A percentile compares a stretch with the other conserved stretches of the same genome.
phyloP scores from a whole-genome alignment of 2,113 vertebrate genomes.

The Cervus canadensis region DNA sequence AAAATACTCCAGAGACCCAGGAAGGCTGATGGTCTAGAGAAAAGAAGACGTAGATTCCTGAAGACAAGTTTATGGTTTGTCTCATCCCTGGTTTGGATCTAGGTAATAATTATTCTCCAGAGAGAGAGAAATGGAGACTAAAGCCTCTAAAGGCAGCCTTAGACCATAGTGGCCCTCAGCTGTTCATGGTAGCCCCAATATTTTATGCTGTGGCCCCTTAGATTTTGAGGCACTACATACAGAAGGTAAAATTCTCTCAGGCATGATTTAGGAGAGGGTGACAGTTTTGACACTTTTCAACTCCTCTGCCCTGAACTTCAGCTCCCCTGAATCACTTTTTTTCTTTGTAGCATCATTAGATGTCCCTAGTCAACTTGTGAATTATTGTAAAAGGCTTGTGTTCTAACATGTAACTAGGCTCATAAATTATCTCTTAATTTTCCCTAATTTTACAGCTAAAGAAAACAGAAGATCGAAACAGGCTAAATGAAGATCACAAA shows the following conservation, averaged over 20 bases:
- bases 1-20: conserved; percentile 22
- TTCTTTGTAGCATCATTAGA: neutral
- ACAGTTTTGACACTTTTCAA: neutral
- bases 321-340: accelerated
- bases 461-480: neutral
- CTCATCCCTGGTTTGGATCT: neutral
- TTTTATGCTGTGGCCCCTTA: neutral
- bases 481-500: neutral
- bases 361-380: neutral
- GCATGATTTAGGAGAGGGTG: neutral
- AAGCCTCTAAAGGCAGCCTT: neutral
- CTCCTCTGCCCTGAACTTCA: neutral
- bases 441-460: neutral
- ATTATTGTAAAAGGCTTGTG: neutral
- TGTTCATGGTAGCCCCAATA: neutral
- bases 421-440: neutral
- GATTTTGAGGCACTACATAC: neutral
- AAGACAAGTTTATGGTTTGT: conserved; percentile 15
- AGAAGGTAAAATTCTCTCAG: neutral
- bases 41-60: neutral
- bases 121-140: neutral
- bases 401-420: neutral
- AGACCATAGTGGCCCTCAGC: neutral
- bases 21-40: neutral
- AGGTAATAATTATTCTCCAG: neutral